These are phyloP conservation scores for Steinernema scapterisci DNA, from an alignment of 2,888 invertebrate genomes.

Conservation along the genomic window DNA sequence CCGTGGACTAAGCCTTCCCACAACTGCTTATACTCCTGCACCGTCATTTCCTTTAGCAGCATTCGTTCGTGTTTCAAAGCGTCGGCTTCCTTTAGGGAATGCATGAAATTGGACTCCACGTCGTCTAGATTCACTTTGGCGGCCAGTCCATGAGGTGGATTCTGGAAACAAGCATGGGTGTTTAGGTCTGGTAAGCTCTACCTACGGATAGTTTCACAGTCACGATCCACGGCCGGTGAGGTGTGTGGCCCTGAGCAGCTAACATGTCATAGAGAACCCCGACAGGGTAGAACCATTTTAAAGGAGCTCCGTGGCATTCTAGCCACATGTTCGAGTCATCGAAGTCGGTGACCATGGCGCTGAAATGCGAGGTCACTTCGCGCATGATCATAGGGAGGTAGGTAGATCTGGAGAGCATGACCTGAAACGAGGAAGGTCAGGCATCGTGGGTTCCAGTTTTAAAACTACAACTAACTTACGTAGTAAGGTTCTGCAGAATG, in stretches of 20 bases:
- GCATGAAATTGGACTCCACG: conserved; percentile 63
- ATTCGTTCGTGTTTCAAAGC: conserved; percentile 85
- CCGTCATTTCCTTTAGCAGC: conserved; percentile 72
- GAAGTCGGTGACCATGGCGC: conserved; percentile 40
- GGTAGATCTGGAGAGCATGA: conserved; percentile 60
- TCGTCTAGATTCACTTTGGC: not conserved
- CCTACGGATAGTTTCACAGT: conserved; percentile 81
- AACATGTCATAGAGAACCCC: conserved; percentile 89
- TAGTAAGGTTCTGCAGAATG: conserved; percentile 88
- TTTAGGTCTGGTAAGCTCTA: not conserved
- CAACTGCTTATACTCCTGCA: conserved; percentile 92
- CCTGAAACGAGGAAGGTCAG: conserved; percentile 48
- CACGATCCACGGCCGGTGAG: conserved; percentile 83
- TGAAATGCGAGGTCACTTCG: conserved; percentile 48
- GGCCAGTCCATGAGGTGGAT: not conserved
- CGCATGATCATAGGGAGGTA: conserved; percentile 60
- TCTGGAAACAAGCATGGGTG: not conserved
- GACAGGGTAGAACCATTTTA: conserved; percentile 73
- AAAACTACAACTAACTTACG: conserved; percentile 53
- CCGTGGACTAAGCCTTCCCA: conserved; percentile 93
- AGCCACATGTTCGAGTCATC: conserved; percentile 53
- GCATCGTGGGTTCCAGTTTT: not conserved
- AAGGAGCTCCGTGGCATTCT: conserved; percentile 50
- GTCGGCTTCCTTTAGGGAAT: conserved; percentile 95
- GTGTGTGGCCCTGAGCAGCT: conserved; percentile 73